A percentile compares a stretch with the other conserved stretches of the same genome.
Conservation (phyloP, 2,888 invertebrate species). For the Pollenia amentaria region DNA sequence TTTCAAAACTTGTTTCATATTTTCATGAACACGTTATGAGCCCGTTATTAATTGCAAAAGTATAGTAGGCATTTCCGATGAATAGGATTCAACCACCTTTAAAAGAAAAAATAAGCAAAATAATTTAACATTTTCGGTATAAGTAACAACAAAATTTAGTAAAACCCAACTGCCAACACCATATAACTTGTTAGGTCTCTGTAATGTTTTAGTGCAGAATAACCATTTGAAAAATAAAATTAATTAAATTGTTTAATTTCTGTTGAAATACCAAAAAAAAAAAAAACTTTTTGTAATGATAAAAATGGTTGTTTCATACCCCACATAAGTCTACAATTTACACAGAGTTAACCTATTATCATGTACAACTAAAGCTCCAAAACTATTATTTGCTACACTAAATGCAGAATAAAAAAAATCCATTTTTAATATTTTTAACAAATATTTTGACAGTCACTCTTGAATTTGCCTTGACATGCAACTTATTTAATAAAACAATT, state of each 20-base stretch:
- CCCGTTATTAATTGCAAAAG: constrained; percentile 98
- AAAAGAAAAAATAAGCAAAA: constrained; percentile 16
- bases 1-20: too few relatives aligned
- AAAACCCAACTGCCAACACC: constrained; percentile 87
- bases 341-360: constrained; percentile 96
- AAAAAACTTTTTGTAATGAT: constrained; percentile 92
- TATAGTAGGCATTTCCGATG: constrained; percentile 96
- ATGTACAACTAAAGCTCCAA: constrained; percentile 95
- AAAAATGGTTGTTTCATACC: constrained; percentile 98
- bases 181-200: constrained; percentile 92
- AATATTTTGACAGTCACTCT: too few relatives aligned
- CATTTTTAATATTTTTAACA: too few relatives aligned
- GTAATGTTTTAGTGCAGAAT: constrained; percentile 86
- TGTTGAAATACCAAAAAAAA: background rate
- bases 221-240: constrained; percentile 76
- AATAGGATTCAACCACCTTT: constrained; percentile 92
- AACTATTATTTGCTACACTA: constrained; percentile 85
- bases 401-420: constrained; percentile 88
- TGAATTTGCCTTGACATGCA: too few relatives aligned
- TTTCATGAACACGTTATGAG: constrained; percentile 96
- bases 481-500: too few relatives aligned
- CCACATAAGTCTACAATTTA: constrained; percentile 97
- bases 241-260: background rate
- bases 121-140: background rate
- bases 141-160: background rate